Evolutionary conservation across 2,888 invertebrate genomes (phyloP), one percentile per base, ranked within the genome.

Genomic region (Kuschelorhynchus macadamiae): DNA sequence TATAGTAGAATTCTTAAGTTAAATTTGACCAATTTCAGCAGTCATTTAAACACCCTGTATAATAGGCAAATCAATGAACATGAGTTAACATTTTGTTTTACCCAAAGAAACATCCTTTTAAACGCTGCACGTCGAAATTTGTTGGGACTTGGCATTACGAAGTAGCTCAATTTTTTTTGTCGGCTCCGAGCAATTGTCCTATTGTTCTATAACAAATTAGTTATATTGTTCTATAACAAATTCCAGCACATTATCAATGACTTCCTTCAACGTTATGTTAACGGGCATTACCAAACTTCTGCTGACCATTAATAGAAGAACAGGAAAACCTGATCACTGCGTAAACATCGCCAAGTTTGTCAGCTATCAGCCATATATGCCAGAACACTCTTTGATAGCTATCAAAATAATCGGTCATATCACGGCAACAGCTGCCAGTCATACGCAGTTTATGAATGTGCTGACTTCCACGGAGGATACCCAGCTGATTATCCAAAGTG

Each of bases 241-340:
- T 2, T n/a, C 39, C 47, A 86, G 87, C 17, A 87, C 91, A 1
- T 87, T 92, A 16, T 85, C 88, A 0, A 85, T 88, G 0, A 88
- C 90, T 36, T 88, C 90, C 75, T 87, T 90, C 36, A 86, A 89
- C 0, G 85, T 91, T 0, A 84, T 95, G 17, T 84, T 95, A 1
- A 89, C 92, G 0, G 92, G 93, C 0, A 85, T 97, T 18, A 94
- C 92, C 75, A 92, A 94, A 73, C 87, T 97, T 1, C 85, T 98
- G 18, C 85, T 96, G 44, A 92, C 93, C 75, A 86, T 92, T 50
- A 92, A 94, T 84, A 89, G 91, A 1, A 86, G 91, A 33, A 90
- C 89, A n/a, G 90, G 91, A 5, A 88, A 88, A 76, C 91, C 94
- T 0, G 95, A 95, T 81, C 91, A 93, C 78, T 87, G 93, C 74